Evolutionary conservation across 2,888 invertebrate species (phyloP), one percentile per base, ranked within the genome.

Genomic region (Erynnis tages): DNA sequence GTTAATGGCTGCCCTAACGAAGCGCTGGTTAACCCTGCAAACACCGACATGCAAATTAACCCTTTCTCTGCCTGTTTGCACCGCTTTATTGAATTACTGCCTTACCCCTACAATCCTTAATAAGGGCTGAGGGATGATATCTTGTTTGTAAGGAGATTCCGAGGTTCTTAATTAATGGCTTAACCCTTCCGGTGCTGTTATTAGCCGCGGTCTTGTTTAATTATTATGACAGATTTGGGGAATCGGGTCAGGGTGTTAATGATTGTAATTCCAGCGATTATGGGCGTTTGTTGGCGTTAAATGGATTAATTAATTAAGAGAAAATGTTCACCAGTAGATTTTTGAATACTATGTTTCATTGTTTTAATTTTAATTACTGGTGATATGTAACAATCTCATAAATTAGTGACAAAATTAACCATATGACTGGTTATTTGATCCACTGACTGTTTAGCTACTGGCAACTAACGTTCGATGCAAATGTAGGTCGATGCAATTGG

Each of bases 1-100:
- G 71, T 78, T 88, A 88, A 88, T 88, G 87, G 84, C 71, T 72
- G 73, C 87, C 86, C 86, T 88, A 88, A 89, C 85, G 80, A 87
- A 85, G 78, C 76, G 73, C 69, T 79, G 81, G 87, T 89, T 88
- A 87, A 84, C 88, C 85, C 84, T 76, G 77, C 79, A 71, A 79
- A 79, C 71, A 71, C 79, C 76, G 74, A 78, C 84, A 88, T 85
- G 89, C 85, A 89, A 89, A 89, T 88, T 85, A 88, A 87, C 88
- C 88, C 89, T 87, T 88, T 83, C 81, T 67, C 83, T 67, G 83
- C 72, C 78, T 79, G 79, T 85, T 83, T 81, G 79, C 67, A 85
- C 76, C 69, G 79, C 79, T 78, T 87, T 85, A 88, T 88, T 89
- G 82, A 87, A 87, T 88, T 85, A 88, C 65, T 62, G 59, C 63